Base-by-base conservation (phyloP, 2,888 invertebrate genomes). In the Limnephilus lunatus region DNA sequence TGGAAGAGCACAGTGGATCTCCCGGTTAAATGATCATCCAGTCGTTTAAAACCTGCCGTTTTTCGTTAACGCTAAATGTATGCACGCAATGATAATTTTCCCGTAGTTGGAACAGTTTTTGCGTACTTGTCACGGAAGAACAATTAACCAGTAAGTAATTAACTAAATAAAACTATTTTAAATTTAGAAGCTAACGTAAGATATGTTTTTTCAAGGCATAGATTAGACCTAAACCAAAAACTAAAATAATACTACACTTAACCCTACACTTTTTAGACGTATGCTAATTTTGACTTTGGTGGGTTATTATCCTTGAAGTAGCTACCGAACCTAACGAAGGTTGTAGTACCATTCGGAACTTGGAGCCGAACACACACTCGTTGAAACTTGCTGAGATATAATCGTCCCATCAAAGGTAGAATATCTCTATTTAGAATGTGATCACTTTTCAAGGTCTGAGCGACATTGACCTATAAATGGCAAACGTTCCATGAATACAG, bases 391-490 rank as follows among this genome's bases (percentile, higher is more conserved):
- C n/a, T 25, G 4, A 68, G 19, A 68, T 68, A 68, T 25, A 9
- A 68, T n/a, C 25, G 9, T 9, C 25, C 68, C 9, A 68, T 68
- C 25, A n/a, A 4, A 68, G 7, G 68, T 68, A 68, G 68, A 25
- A 5, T 9, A 5, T 68, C 4, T 68, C 53, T 68, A 68, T 25
- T 68, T 9, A 25, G 7, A 68, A 68, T 68, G 25, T 25, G n/a
- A n/a, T 86, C 48, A 44, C n/a, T 86, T 44, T 25, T 86, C 86
- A 86, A 86, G 86, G 86, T 48, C 86, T 2, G 25, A 25, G 68
- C 14, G 86, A 48, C 86, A 86, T 39, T 86, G 86, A 86, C 86
- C 86, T 86, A 86, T 86, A 86, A 83, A 86, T 86, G 44, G n/a
- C 86, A 48, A 86, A 44, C 86, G 86, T 44, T 15, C 44, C 83